Base-by-base conservation (phyloP, 2,113 vertebrate genomes). In the Erythrolamprus reginae region DNA sequence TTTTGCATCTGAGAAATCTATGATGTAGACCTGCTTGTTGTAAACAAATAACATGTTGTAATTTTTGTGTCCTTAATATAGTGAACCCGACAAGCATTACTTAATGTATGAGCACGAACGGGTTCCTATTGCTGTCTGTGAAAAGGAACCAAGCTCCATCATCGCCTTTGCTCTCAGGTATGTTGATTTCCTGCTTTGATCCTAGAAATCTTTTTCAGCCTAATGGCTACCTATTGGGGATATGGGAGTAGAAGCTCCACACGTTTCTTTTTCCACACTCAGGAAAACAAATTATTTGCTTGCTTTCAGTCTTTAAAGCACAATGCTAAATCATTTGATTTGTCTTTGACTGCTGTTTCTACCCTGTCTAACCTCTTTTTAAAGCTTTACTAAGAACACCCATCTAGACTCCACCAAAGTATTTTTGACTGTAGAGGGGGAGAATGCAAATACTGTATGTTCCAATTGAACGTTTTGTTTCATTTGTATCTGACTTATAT, bases 101-200 rank as follows among this genome's bases (percentile, higher is more conserved):
- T 96, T 99, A 87, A 99, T 99, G 98, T 98, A 98, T 21, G 99
- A 99, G 88, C 98, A 99, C 0, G 99, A 99, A 91, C 98, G 99
- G 1, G 99, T 99, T 0, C 99, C 99, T 90, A 99, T 99, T 87
- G 98, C 99, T 0, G 98, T 99, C 92, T 99, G 99, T 56, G 99
- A 99, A 96, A 98, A 97, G 90, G 99, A 99, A 53, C 99, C 99
- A 23, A 99, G 99, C 94, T 99, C 99, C 93, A 99, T 99, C 96
- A 99, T 99, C 56, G 98, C 99, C 90, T 99, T 99, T 92, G 99
- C 99, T 88, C 98, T 99, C 97, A 99, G 99, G 99, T 99, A 97
- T 83, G 90, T 65, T 4, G 89, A 47, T 61, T 90, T 92, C 87
- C 23, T 95, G 87, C 0, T 3, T 53, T 4, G 87, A 48, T 50